Conservation (phyloP, 2,797 vertebrate species). For the Anableps anableps region DNA sequence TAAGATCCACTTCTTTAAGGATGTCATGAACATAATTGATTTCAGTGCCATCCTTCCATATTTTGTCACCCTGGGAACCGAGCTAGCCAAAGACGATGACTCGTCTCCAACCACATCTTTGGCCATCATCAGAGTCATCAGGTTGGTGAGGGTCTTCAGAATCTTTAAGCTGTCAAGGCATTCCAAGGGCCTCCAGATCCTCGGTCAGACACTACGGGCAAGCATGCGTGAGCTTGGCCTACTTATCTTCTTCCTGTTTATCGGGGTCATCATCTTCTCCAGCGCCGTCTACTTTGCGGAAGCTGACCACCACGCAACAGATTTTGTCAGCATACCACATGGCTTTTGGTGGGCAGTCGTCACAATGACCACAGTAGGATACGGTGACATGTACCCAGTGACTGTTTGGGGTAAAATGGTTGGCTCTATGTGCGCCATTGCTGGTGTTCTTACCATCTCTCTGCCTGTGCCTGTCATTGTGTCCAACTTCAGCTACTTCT, state of each 20-base stretch:
- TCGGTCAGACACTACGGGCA: conserved; percentile 88
- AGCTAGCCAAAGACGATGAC: conserved; percentile 85
- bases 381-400: conserved; percentile 90
- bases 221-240: conserved; percentile 91
- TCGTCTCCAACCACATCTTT: conserved; percentile 86
- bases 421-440: conserved; percentile 92
- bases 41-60: conserved; percentile 91
- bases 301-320: conserved; percentile 83
- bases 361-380: conserved; percentile 93
- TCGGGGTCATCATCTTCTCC: conserved; percentile 91
- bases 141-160: conserved; percentile 89
- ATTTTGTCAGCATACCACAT: conserved; percentile 90
- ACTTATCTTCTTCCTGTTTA: conserved; percentile 92
- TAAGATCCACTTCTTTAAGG: conserved; percentile 88
- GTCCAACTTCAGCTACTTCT: conserved; percentile 95
- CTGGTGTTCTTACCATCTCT: conserved; percentile 91
- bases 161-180: conserved; percentile 92
- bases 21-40: conserved; percentile 94
- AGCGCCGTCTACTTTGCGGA: conserved; percentile 92
- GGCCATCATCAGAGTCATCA: conserved; percentile 89
- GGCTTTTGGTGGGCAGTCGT: conserved; percentile 95
- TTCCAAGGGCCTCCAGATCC: conserved; percentile 90
- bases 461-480: conserved; percentile 92
- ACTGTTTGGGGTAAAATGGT: conserved; percentile 90
- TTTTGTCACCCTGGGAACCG: conserved; percentile 89